Evolutionary conservation across 2,888 invertebrate species (phyloP).

Genomic region (Labia minor): DNA sequence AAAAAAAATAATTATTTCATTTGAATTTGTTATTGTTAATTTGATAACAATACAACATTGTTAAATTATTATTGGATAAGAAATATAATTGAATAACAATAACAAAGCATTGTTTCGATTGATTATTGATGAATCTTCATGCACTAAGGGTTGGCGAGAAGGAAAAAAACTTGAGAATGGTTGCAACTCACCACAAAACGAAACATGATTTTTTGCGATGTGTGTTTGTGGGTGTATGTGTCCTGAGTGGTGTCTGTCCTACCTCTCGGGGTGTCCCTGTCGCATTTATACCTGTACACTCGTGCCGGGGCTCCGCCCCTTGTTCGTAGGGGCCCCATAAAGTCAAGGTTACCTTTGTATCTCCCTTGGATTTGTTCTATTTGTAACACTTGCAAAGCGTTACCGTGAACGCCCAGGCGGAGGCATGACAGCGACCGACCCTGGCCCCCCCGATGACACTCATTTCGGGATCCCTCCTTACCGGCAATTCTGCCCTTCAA

Average conservation of each 20-base stretch:
- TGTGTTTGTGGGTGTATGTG: neutral
- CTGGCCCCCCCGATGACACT: neutral
- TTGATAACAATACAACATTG: too few species aligned
- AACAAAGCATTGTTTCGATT: too few species aligned
- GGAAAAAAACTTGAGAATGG: neutral
- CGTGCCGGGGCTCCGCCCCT: constrained; percentile 2
- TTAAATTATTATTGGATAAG: too few species aligned
- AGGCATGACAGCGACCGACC: neutral
- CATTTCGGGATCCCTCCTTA: neutral
- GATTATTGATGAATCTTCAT: neutral
- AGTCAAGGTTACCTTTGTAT: constrained; percentile 7
- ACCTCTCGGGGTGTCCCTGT: neutral
- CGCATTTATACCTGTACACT: neutral
- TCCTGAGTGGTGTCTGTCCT: neutral
- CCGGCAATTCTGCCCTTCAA: too few species aligned
- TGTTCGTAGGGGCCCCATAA: neutral
- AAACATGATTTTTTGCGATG: neutral
- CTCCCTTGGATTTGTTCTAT: neutral
- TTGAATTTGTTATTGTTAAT: too few species aligned
- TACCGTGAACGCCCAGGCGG: neutral
- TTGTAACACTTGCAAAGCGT: constrained; percentile 13
- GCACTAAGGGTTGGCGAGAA: neutral
- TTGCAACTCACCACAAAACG: neutral
- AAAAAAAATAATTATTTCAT: too few species aligned
- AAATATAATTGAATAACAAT: too few species aligned